Conservation (phyloP, 2,888 invertebrate genomes). For the Deilephila porcellus region DNA sequence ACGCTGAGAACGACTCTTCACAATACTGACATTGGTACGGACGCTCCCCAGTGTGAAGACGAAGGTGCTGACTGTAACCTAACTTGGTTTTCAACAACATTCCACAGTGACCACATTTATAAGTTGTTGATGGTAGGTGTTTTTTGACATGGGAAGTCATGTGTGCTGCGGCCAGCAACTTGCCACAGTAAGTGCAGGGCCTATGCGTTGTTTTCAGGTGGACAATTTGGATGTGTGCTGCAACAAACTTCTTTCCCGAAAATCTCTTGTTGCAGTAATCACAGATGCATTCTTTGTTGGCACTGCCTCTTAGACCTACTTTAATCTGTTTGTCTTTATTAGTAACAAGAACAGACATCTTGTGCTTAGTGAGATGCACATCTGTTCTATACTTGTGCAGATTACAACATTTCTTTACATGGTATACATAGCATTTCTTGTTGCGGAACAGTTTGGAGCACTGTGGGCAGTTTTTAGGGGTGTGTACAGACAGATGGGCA, state of each 20-base stretch:
- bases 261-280: conserved; percentile 74
- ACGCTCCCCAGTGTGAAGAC: conserved; percentile 72
- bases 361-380: conserved; percentile 50
- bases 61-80: conserved; percentile 69
- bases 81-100: conserved; percentile 62
- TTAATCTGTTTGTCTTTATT: conserved; percentile 58
- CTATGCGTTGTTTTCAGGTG: conserved; percentile 71
- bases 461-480: conserved; percentile 61
- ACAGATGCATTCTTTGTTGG: conserved; percentile 64
- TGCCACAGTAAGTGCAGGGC: conserved; percentile 71
- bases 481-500: conserved; percentile 66
- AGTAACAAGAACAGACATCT: conserved; percentile 57
- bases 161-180: conserved; percentile 67
- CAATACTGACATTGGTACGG: conserved; percentile 69
- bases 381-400: conserved; percentile 54
- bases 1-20: conserved; percentile 68
- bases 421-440: conserved; percentile 67
- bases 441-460: conserved; percentile 70
- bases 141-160: conserved; percentile 71
- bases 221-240: conserved; percentile 75
- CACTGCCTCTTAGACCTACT: conserved; percentile 67
- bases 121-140: conserved; percentile 52
- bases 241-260: conserved; percentile 67
- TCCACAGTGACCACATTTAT: conserved; percentile 65
- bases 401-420: conserved; percentile 67